phyloP scores from a whole-genome alignment of 1,140 invertebrate species.

The Drosophila biarmipes region DNA sequence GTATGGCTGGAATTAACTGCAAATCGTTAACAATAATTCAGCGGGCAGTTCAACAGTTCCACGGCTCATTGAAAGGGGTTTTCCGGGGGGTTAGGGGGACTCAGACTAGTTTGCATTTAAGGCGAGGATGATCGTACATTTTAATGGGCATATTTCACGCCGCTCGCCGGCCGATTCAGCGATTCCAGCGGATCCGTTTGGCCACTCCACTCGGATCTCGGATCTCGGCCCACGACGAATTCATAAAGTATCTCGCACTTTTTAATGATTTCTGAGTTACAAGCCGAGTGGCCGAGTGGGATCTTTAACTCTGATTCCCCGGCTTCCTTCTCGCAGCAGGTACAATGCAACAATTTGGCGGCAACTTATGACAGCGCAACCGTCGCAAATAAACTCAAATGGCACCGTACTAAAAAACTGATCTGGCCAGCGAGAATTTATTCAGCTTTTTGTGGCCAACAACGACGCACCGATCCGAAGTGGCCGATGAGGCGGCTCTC shows the following conservation, averaged over 20 bases:
- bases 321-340: conserved; percentile 67
- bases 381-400: conserved; percentile 76
- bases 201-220: conserved; percentile 18
- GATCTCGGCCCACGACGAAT: conserved; percentile 71
- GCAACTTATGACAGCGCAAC: conserved; percentile 75
- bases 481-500: conserved; percentile 53
- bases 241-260: conserved; percentile 82
- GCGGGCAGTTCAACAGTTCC: conserved; percentile 17
- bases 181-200: conserved; percentile 1
- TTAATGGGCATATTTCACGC: conserved; percentile 74
- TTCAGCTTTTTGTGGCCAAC: conserved; percentile 57
- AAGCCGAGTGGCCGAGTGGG: conserved; percentile 38
- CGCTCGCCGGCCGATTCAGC: conserved; percentile 4
- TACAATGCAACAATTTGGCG: conserved; percentile 83
- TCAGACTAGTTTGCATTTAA: conserved; percentile 64
- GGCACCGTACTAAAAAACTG: conserved; percentile 51
- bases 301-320: conserved; percentile 42
- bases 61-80: not conserved
- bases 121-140: conserved; percentile 56
- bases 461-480: conserved; percentile 13
- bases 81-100: not conserved
- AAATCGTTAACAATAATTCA: conserved; percentile 81
- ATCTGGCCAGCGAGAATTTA: conserved; percentile 73
- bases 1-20: conserved; percentile 69
- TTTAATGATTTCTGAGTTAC: conserved; percentile 82